phyloP scores from a whole-genome alignment of 2,888 invertebrate species.

The Orchesellides sinensis region DNA sequence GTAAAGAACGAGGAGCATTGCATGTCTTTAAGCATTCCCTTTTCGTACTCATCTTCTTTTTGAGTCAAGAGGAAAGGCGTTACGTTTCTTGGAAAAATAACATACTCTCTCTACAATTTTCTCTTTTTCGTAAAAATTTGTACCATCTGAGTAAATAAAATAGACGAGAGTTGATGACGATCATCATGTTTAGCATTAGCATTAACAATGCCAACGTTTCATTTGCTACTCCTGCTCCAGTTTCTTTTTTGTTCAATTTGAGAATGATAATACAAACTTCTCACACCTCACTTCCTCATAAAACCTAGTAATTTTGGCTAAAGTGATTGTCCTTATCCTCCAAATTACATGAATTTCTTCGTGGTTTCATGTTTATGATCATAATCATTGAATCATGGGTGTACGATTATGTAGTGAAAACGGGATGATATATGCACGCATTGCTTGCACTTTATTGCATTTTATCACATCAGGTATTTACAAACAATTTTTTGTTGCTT shows the following conservation, averaged over 20 bases:
- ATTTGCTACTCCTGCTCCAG: slow-evolving; percentile 52
- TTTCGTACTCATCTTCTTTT: slow-evolving; percentile 27
- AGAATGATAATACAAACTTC: slow-evolving; percentile 27
- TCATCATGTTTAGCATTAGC: slow-evolving; percentile 31
- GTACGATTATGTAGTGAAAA: slow-evolving; percentile 50
- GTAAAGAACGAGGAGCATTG: slow-evolving; percentile 43
- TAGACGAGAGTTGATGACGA: slow-evolving; percentile 26
- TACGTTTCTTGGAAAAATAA: slow-evolving; percentile 65
- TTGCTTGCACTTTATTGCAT: too few species aligned
- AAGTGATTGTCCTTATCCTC: slow-evolving; percentile 67
- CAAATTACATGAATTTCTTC: slow-evolving; percentile 62
- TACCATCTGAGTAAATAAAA: slow-evolving; percentile 56
- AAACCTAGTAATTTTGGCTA: slow-evolving; percentile 61
- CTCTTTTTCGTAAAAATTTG: slow-evolving; percentile 55
- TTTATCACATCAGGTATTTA: too few species aligned
- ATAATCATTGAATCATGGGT: slow-evolving; percentile 50
- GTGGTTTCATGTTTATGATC: slow-evolving; percentile 62
- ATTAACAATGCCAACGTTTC: slow-evolving; percentile 20
- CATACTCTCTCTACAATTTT: slow-evolving; percentile 51
- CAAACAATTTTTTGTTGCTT: too few species aligned
- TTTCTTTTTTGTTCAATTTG: slow-evolving; percentile 35
- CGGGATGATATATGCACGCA: slow-evolving; percentile 25
- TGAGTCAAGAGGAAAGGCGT: slow-evolving; percentile 64
- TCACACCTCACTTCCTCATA: slow-evolving; percentile 62
- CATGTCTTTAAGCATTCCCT: slow-evolving; percentile 57